Percentiles rank a stretch among this genome's conserved stretches.
These are phyloP conservation scores for Varroa destructor DNA, from an alignment of 1,140 invertebrate species.

Conservation along the genomic window DNA sequence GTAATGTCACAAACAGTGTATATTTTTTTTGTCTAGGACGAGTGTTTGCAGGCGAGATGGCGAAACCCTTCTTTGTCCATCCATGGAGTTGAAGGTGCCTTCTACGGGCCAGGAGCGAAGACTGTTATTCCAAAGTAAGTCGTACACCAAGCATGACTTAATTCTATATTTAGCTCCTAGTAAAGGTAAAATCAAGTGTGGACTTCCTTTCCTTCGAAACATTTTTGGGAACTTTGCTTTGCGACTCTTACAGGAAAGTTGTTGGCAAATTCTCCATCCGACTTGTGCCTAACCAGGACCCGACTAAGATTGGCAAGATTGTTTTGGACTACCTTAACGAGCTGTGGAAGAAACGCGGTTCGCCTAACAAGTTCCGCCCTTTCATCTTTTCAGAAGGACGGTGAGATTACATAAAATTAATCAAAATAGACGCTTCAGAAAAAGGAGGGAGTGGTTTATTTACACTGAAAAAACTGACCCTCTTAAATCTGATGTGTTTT, in stretches of 20 bases:
- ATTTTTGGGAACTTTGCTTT: not conserved
- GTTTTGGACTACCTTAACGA: slow-evolving; percentile 60
- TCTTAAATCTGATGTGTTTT: not conserved
- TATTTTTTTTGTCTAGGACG: slow-evolving; percentile 24
- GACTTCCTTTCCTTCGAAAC: not conserved
- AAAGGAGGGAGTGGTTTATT: not conserved
- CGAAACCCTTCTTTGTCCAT: slow-evolving; percentile 29
- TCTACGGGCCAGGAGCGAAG: slow-evolving; percentile 76
- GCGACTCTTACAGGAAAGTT: slow-evolving; percentile 52
- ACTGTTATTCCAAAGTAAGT: slow-evolving; percentile 67
- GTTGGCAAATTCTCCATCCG: slow-evolving; percentile 91
- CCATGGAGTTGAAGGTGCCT: slow-evolving; percentile 71
- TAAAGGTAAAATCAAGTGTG: not conserved
- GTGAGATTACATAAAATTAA: not conserved
- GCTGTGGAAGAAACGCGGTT: slow-evolving; percentile 53
- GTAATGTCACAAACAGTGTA: slow-evolving; percentile 1
- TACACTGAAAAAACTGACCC: not conserved
- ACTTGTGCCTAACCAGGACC: slow-evolving; percentile 78
- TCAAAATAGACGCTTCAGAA: not conserved
- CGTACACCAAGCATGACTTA: too few relatives aligned
- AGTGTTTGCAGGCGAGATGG: slow-evolving; percentile 25
- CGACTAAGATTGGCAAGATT: slow-evolving; percentile 56
- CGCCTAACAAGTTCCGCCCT: slow-evolving; percentile 65
- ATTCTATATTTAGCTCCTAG: too few relatives aligned
- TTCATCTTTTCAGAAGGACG: not conserved